These are phyloP conservation scores for Tetragonula clypearis DNA, from an alignment of 1,140 invertebrate species.

Conservation along the genomic window DNA sequence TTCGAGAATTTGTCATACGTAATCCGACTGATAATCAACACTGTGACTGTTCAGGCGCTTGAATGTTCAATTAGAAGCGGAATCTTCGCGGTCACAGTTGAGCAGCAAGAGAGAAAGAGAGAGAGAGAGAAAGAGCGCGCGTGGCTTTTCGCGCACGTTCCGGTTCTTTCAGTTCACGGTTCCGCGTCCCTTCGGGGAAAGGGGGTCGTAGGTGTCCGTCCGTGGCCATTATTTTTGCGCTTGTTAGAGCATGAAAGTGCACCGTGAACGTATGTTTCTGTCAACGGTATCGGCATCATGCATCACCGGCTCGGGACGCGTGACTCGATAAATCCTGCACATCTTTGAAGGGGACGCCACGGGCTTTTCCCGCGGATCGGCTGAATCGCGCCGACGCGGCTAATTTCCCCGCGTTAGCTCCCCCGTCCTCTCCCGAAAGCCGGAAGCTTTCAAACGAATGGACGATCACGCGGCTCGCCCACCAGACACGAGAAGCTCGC, in stretches of 20 bases:
- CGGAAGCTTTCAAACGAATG: constrained; percentile 25
- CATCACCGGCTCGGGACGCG: constrained; percentile 35
- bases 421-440: not conserved
- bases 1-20: no score
- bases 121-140: no score
- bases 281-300: constrained; percentile 47
- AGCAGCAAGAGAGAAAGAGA: not conserved
- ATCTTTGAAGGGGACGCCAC: constrained; percentile 19
- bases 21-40: not conserved
- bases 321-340: constrained; percentile 32
- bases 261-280: constrained; percentile 33
- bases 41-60: not conserved
- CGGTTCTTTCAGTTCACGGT: not conserved
- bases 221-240: constrained; percentile 58
- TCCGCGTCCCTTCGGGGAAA: not conserved
- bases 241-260: constrained; percentile 63
- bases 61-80: not conserved
- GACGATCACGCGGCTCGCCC: not conserved
- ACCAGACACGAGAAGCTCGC: no score
- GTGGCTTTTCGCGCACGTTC: not conserved
- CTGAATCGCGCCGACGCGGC: not conserved
- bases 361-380: no score
- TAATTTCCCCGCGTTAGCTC: constrained; percentile 32
- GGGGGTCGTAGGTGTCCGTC: constrained; percentile 50
- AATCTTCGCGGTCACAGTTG: not conserved